Base-by-base conservation (phyloP, 2,113 vertebrate species). In the Brachypodius melanocephalos region DNA sequence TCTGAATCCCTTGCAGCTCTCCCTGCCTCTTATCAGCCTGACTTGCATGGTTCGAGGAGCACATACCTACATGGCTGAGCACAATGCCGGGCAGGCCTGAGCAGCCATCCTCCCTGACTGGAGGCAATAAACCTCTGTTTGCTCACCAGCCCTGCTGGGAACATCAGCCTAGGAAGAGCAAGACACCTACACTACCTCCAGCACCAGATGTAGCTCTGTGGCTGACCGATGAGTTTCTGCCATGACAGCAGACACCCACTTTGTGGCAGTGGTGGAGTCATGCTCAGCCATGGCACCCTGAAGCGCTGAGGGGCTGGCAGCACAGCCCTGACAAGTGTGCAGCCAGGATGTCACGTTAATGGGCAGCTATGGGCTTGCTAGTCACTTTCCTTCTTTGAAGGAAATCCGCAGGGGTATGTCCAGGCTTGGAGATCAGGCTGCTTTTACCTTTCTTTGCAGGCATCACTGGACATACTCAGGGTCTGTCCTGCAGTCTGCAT, bases 401-500 rank as follows among this genome's bases (percentile, higher is more conserved):
- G 32, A 58, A 67, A 73, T 80, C 46, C 1, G 0, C 55, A 51
- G 58, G 77, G 19, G 2, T 51, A 75, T 71, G 71, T 17, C 58
- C 0, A 1, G 49, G 38, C 38, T 81, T 75, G 88, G 90, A 88
- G 85, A 46, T 42, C 25, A 40, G 81, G 22, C 31, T 67, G 51
- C 45, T 77, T 88, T 78, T 43, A 51, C 19, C 34, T 0, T 0
- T 48, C n/a, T 59, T 43, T 1, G 3, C 49, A 76, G 24, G 55
- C 8, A 3, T 17, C 0, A 0, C 31, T 2, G 1, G 29, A 22
- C 0, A 0, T 0, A 2, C 32, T 59, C 21, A 6, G 55, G 45
- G 12, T 46, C 45, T 66, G 51, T 73, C 40, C 36, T 7, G 3
- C 0, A 0, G 31, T 31, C 52, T 68, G 26, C 26, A 48, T 1